Percentiles rank a stretch among this genome's conserved stretches.
These are phyloP conservation scores for Sicus ferrugineus DNA, from an alignment of 2,888 invertebrate species.

Conservation along the genomic window DNA sequence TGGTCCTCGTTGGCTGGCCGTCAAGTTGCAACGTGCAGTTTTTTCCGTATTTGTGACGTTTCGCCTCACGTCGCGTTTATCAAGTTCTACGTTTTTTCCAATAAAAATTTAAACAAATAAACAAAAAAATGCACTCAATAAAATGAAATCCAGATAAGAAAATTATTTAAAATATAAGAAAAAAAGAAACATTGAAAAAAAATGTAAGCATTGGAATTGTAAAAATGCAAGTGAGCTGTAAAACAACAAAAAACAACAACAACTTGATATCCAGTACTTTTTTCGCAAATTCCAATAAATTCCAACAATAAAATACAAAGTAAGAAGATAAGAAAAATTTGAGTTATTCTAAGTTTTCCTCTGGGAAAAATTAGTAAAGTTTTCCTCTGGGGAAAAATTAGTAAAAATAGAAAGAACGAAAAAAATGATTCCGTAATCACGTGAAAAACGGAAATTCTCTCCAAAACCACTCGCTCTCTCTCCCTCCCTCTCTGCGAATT, in stretches of 20 bases:
- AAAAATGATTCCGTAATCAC: neutral
- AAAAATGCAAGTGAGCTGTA: neutral
- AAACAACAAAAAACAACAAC: neutral
- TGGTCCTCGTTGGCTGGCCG: conserved; percentile 8
- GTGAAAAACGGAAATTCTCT: neutral
- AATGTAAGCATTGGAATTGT: conserved; percentile 5
- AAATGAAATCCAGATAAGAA: conserved; percentile 9
- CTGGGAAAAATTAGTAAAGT: too few species aligned
- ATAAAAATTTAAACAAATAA: neutral
- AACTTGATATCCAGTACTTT: neutral
- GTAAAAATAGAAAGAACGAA: neutral
- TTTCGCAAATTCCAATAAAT: too few species aligned
- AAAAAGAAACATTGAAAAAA: neutral
- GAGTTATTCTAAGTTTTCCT: neutral
- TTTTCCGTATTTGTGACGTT: neutral
- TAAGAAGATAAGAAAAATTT: neutral
- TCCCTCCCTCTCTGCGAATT: neutral
- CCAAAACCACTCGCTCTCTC: neutral
- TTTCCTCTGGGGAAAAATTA: neutral
- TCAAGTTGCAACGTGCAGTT: neutral
- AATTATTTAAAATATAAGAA: neutral
- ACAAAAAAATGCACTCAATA: neutral
- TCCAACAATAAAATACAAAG: neutral
- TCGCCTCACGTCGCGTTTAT: neutral
- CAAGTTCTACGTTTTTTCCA: too few species aligned